Conservation (phyloP, 2,113 vertebrate species). For the Bufo bufo region DNA sequence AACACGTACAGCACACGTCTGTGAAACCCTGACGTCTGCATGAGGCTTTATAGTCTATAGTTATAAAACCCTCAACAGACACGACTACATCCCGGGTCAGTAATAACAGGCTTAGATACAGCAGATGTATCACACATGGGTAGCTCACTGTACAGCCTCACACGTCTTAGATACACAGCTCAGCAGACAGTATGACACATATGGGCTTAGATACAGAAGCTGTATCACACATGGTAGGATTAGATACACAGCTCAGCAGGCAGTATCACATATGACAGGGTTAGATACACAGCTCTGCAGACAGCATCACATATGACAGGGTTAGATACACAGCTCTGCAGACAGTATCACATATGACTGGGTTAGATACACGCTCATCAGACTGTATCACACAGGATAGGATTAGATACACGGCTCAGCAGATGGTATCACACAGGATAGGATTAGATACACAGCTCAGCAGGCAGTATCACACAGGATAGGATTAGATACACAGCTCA, state of each 20-base stretch:
- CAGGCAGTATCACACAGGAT: too few species aligned
- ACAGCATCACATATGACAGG: background rate
- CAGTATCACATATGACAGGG: background rate
- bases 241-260: background rate
- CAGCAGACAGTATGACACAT: too few species aligned
- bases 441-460: too few species aligned
- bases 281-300: background rate
- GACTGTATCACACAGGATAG: background rate
- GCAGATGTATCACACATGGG: background rate
- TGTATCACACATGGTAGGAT: background rate
- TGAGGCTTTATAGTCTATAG: too few species aligned
- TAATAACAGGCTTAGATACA: background rate
- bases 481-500: too few species aligned
- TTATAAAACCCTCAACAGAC: too few species aligned
- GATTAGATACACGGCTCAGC: background rate
- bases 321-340: background rate
- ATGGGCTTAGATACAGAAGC: too few species aligned
- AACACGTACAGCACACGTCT: too few species aligned
- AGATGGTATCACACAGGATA: too few species aligned
- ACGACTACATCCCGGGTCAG: too few species aligned
- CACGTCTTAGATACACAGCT: background rate
- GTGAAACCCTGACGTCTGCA: too few species aligned
- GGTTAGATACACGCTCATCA: background rate
- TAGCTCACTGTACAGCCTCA: too few species aligned
- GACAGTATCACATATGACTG: background rate